Conservation (phyloP, 2,888 invertebrate genomes). For the Petrolisthes manimaculis region DNA sequence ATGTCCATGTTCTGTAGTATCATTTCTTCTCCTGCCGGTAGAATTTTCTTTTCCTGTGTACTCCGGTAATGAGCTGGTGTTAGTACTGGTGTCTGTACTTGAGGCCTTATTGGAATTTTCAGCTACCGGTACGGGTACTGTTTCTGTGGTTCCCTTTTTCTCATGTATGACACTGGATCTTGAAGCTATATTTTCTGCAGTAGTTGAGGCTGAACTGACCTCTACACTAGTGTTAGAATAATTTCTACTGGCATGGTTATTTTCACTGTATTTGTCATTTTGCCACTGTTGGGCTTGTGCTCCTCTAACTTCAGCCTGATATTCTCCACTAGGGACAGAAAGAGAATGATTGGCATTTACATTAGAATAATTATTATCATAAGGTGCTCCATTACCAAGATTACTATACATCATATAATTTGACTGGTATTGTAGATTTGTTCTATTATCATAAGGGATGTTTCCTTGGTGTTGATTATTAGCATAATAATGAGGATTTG, state of each 20-base stretch:
- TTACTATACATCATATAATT: constrained; percentile 21
- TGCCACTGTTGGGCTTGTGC: constrained; percentile 10
- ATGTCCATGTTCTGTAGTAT: not conserved
- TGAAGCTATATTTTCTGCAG: not conserved
- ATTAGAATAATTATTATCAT: constrained; percentile 31
- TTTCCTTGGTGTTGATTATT: constrained; percentile 39
- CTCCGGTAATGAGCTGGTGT: not conserved
- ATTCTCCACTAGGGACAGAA: constrained; percentile 1
- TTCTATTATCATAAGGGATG: constrained; percentile 32
- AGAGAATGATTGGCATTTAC: constrained; percentile 24
- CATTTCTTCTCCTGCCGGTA: not conserved
- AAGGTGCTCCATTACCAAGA: not conserved
- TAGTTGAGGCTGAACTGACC: not conserved
- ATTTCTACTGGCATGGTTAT: constrained; percentile 9
- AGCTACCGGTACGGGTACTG: too few species aligned
- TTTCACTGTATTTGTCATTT: constrained; percentile 15
- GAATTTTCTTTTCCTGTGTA: constrained; percentile 5
- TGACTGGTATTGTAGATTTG: constrained; percentile 34
- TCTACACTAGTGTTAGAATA: not conserved
- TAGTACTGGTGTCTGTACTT: not conserved
- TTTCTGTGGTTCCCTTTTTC: not conserved
- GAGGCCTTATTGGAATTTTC: not conserved
- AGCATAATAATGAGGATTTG: constrained; percentile 30
- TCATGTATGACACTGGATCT: not conserved
- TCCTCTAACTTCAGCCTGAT: not conserved